Evolutionary conservation across 2,888 invertebrate genomes (phyloP), one percentile per base, ranked within the genome.

Genomic region (Lathronympha strigana): DNA sequence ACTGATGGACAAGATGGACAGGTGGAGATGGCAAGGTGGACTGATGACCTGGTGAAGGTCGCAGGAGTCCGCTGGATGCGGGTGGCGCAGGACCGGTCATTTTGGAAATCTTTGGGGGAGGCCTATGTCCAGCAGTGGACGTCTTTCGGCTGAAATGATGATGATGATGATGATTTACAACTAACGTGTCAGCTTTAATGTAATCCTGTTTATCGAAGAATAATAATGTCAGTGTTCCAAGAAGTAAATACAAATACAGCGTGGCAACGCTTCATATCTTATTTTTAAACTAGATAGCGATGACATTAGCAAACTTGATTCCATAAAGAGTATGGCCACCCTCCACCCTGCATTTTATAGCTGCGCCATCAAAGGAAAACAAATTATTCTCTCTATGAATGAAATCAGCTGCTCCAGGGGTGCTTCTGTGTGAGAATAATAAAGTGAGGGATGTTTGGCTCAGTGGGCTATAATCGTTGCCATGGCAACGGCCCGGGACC

Each of bases 341-440:
- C n/a, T n/a, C n/a, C n/a, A n/a, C n/a, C n/a, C 50, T 19, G 36
- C 21, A 28, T 66, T 66, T 61, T 61, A 66, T 64, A 53, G 60
- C 36, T 49, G 11, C 11, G 38, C 40, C 40, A 23, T 66, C 47
- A 66, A 66, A 66, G 47, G 54, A 54, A 61, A 66, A 54, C 60
- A 54, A 72, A 69, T 72, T 71, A 72, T 73, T 72, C 68, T 54
- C 38, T 70, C 67, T 73, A 82, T 83, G 78, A 83, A 84, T 81
- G 81, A 76, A 85, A 88, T 87, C 88, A 88, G 87, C 87, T 88
- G 87, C 81, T 84, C 73, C 67, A 72, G 73, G 83, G 81, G 82
- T 70, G 75, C 69, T 69, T 72, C 70, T 71, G 67, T 77, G 73
- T 77, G 78, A 73, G 79, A 79, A 80, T 78, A 78, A 83, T 77